Evolutionary conservation across 1,140 invertebrate genomes (phyloP), one percentile per base, ranked within the genome.

Genomic region (Solenopsis invicta): DNA sequence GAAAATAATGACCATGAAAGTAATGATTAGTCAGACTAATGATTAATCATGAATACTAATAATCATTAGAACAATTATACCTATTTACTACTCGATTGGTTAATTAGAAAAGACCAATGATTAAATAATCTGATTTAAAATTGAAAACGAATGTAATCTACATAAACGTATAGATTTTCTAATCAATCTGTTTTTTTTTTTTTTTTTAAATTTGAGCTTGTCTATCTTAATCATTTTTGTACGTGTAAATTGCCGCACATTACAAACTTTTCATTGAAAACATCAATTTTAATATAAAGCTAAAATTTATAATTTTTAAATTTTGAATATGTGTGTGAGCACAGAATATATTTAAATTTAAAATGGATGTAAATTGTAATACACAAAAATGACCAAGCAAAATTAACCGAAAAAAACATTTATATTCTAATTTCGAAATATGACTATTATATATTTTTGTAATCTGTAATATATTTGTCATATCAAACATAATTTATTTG

Each of bases 31-130:
- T 69, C 48, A 69, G 12, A 69, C 5, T 69, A 69, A 54, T 56
- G 34, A 2, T 74, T 74, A 74, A 18, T 21, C 10, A 37, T 54
- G 10, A 34, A 72, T 9, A 12, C 50, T 72, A 72, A 67, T 72
- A 72, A 72, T 34, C 8, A 52, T 0, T 9, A 41, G 4, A 66
- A n/a, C n/a, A 66, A 66, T 41, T 0, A 45, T 10, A 67, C 10
- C 4, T 21, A 45, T 67, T 29, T 67, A 21, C 21, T 4, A 0
- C 0, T 67, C 37, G 4, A 18, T 21, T 1, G 18, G 37, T 41
- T 41, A 41, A 41, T 21, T 12, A 50, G 66, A 50, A 24, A 74
- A 74, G 8, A 12, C 1, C 34, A 6, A n/a, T 52, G 13, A 21
- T 24, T n/a, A 24, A 18, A n/a, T 21, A 5, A 66, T 66, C 18